These are phyloP conservation scores for Blera fallax DNA, from an alignment of 2,888 invertebrate genomes.

Conservation along the genomic window DNA sequence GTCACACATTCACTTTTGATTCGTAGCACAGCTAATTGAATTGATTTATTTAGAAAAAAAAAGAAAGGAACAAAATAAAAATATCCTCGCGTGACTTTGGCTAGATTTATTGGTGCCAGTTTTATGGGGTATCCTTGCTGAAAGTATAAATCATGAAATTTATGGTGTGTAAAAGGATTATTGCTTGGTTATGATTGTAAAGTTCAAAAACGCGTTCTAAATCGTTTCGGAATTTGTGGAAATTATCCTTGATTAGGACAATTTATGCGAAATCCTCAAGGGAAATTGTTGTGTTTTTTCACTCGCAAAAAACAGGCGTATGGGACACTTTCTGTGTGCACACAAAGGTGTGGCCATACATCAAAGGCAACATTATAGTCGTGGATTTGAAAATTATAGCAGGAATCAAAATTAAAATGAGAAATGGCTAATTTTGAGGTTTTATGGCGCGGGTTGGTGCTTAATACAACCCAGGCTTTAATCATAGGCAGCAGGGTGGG, in stretches of 20 bases:
- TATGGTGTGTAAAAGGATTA: conserved; percentile 72
- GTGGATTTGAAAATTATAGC: conserved; percentile 4
- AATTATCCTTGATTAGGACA: conserved; percentile 69
- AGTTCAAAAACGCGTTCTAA: conserved; percentile 65
- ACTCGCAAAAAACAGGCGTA: neutral
- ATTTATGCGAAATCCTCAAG: conserved; percentile 45
- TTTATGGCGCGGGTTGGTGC: neutral
- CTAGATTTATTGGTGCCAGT: conserved; percentile 15
- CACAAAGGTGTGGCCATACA: conserved; percentile 38
- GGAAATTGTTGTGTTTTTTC: conserved; percentile 39
- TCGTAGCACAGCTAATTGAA: conserved; percentile 41
- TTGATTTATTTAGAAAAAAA: conserved; percentile 59
- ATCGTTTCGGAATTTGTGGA: conserved; percentile 65
- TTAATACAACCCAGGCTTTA: neutral
- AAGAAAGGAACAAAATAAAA: conserved; percentile 11
- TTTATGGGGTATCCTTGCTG: conserved; percentile 12
- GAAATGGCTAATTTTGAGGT: neutral
- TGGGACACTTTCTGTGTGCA: conserved; percentile 1
- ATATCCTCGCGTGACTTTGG: conserved; percentile 51
- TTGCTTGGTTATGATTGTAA: conserved; percentile 67
- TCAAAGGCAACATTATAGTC: conserved; percentile 41
- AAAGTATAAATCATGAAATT: conserved; percentile 61
- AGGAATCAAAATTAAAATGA: conserved; percentile 14
- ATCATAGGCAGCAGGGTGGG: too few relatives aligned
- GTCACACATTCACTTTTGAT: conserved; percentile 11